Evolutionary conservation across 2,888 invertebrate species (phyloP).

Genomic region (Formica aserva): DNA sequence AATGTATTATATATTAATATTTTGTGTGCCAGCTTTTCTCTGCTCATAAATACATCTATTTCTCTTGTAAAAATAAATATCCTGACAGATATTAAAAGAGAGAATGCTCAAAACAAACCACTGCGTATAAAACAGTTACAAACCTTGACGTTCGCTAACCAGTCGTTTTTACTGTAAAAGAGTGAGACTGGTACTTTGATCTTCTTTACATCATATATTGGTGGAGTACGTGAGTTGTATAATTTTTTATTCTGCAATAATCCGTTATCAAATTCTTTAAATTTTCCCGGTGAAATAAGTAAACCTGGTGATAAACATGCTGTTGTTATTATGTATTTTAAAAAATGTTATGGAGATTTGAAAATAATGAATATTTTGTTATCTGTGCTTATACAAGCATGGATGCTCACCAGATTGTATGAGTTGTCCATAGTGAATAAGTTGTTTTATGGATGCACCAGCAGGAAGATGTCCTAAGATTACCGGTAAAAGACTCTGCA

Average conservation of each 20-base stretch:
- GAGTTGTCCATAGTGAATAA: slow-evolving; percentile 81
- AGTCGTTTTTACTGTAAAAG: slow-evolving; percentile 78
- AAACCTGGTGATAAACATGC: not conserved
- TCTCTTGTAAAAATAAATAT: too few species aligned
- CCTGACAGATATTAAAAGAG: not conserved
- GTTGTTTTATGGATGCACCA: slow-evolving; percentile 80
- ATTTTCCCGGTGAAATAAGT: slow-evolving; percentile 73
- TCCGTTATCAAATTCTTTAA: slow-evolving; percentile 79
- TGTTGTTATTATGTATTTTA: not conserved
- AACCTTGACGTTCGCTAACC: slow-evolving; percentile 74
- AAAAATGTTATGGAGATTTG: not conserved
- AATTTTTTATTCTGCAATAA: slow-evolving; percentile 72
- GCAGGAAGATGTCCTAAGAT: slow-evolving; percentile 81
- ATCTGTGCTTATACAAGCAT: not conserved
- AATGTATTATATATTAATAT: too few species aligned
- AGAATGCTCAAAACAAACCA: not conserved
- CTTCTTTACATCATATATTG: slow-evolving; percentile 77
- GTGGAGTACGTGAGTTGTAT: slow-evolving; percentile 76
- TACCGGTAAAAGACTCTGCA: slow-evolving; percentile 76
- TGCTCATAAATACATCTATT: too few species aligned
- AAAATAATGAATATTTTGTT: not conserved
- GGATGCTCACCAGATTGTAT: slow-evolving; percentile 77
- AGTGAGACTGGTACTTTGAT: slow-evolving; percentile 79
- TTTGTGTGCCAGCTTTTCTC: too few species aligned
- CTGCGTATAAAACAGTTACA: not conserved